phyloP scores from a whole-genome alignment of 2,888 invertebrate genomes.

The Ditylenchus weischeri region DNA sequence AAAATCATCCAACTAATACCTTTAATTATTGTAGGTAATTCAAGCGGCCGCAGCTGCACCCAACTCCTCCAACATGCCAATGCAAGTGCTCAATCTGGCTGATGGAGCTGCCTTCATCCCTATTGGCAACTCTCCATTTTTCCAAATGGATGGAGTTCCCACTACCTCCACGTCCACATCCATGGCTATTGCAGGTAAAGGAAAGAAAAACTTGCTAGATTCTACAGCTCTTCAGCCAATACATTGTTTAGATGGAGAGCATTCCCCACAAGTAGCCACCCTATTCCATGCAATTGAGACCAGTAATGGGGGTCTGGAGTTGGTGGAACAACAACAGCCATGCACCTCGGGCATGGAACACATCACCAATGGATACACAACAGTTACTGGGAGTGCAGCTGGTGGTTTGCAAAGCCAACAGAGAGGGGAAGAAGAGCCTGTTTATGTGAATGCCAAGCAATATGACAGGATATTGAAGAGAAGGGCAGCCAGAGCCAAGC shows the following conservation, averaged over 20 bases:
- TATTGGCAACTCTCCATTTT: conserved; percentile 10
- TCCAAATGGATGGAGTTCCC: no score
- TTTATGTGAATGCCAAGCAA: conserved; percentile 97
- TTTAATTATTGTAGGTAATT: conserved; percentile 8
- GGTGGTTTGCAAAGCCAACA: not conserved
- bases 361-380: not conserved
- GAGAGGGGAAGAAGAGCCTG: conserved; percentile 70
- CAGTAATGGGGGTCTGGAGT: not conserved
- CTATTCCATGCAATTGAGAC: conserved; percentile 2
- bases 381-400: not conserved
- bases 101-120: conserved; percentile 34
- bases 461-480: conserved; percentile 92
- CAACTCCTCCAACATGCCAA: conserved; percentile 15
- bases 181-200: no score
- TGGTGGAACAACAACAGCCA: conserved; percentile 8
- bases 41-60: conserved; percentile 5
- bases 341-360: not conserved
- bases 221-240: no score
- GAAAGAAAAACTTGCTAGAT: no score
- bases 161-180: no score
- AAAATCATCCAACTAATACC: no score
- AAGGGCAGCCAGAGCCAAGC: conserved; percentile 85
- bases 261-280: not conserved
- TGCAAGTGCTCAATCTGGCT: conserved; percentile 33
- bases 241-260: not conserved